Evolutionary conservation across 2,888 invertebrate genomes (phyloP).

Genomic region (Vannuccia rotundouncinata): DNA sequence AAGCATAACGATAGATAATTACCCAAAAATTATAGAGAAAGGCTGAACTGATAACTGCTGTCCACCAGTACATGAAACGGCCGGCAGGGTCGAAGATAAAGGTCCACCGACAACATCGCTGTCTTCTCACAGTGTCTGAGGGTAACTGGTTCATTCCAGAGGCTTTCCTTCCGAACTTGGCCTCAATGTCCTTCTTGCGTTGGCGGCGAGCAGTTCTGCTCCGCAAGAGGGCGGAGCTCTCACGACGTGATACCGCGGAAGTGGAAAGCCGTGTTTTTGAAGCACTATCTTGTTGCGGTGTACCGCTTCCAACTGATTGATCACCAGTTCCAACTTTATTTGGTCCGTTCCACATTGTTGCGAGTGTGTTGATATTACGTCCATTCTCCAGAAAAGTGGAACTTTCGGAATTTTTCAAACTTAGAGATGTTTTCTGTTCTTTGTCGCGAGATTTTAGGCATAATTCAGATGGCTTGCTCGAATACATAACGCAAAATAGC

Average conservation of each 20-base stretch:
- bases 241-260: not conserved
- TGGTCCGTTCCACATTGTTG: slow-evolving; percentile 5
- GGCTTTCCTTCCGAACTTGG: not conserved
- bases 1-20: slow-evolving; percentile 95
- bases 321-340: not conserved
- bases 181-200: not conserved
- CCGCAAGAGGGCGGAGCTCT: not conserved
- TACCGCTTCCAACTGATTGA: not conserved
- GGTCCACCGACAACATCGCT: slow-evolving; percentile 59
- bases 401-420: no score
- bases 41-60: slow-evolving; percentile 53
- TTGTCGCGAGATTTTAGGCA: no score
- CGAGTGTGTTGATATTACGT: slow-evolving; percentile 63
- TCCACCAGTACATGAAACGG: slow-evolving; percentile 63
- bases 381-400: slow-evolving; percentile 16
- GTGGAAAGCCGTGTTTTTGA: not conserved
- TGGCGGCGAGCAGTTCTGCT: not conserved
- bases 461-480: no score
- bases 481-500: no score
- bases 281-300: not conserved
- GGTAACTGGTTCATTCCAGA: not conserved
- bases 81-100: slow-evolving; percentile 95
- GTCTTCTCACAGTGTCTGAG: not conserved
- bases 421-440: slow-evolving; percentile 39
- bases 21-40: slow-evolving; percentile 51